Conservation (phyloP, 2,113 vertebrate species). For the Illadopsis cleaveri region DNA sequence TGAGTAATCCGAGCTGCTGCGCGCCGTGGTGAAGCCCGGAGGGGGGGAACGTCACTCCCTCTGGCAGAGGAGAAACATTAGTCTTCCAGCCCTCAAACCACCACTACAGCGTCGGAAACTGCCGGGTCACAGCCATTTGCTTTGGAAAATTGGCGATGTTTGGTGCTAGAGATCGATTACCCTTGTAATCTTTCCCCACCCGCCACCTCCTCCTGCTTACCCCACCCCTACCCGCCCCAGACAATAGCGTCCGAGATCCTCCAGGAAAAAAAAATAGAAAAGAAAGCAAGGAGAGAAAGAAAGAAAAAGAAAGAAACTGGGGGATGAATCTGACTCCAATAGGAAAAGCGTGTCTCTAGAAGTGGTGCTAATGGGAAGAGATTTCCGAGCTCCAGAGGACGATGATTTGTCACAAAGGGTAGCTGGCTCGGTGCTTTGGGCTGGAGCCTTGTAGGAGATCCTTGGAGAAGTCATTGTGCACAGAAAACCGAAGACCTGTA, state of each 20-base stretch:
- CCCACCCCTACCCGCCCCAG: conserved; percentile 48
- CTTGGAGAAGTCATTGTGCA: conserved; percentile 72
- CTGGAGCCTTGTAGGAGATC: conserved; percentile 80
- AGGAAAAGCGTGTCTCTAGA: conserved; percentile 60
- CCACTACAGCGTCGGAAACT: conserved; percentile 74
- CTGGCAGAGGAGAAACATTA: conserved; percentile 72
- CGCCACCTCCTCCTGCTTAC: conserved; percentile 6
- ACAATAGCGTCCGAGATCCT: conserved; percentile 65
- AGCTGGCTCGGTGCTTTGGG: conserved; percentile 69
- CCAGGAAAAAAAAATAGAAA: conserved; percentile 43
- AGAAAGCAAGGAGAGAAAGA: conserved; percentile 34
- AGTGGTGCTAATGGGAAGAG: conserved; percentile 77
- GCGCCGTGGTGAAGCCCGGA: conserved; percentile 75
- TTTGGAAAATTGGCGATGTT: conserved; percentile 82
- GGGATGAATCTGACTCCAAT: conserved; percentile 64
- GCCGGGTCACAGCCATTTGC: conserved; percentile 79
- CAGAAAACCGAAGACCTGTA: conserved; percentile 69
- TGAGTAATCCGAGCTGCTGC: conserved; percentile 79
- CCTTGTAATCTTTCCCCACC: conserved; percentile 55
- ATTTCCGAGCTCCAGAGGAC: conserved; percentile 68
- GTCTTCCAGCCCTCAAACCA: conserved; percentile 71
- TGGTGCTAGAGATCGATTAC: conserved; percentile 76
- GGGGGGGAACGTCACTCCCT: conserved; percentile 77
- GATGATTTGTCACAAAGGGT: conserved; percentile 78
- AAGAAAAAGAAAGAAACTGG: conserved; percentile 51